Conservation (phyloP, 2,797 vertebrate species). For the Acanthurus tractus region DNA sequence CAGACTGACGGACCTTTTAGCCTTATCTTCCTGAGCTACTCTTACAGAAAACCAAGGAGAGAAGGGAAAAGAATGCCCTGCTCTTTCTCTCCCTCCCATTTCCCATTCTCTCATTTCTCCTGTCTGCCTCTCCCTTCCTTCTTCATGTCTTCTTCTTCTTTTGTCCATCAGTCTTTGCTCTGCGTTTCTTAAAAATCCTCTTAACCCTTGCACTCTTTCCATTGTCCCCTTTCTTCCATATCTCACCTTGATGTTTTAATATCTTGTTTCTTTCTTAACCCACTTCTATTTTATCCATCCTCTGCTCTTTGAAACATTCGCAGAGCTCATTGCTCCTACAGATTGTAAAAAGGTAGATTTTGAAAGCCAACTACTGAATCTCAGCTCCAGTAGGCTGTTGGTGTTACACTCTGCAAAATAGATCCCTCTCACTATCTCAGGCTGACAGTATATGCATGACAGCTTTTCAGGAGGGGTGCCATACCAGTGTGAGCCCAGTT, state of each 20-base stretch:
- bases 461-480: constrained; percentile 55
- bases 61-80: constrained; percentile 78
- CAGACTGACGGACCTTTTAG: constrained; percentile 90
- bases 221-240: constrained; percentile 63
- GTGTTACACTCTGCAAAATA: constrained; percentile 40
- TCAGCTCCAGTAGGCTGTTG: constrained; percentile 37
- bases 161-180: constrained; percentile 72
- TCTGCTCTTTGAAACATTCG: constrained; percentile 38
- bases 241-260: constrained; percentile 75
- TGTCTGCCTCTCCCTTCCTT: constrained; percentile 78
- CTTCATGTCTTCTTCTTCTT: constrained; percentile 77
- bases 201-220: constrained; percentile 71
- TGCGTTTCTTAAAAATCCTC: constrained; percentile 75
- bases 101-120: constrained; percentile 86
- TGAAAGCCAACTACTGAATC: constrained; percentile 46
- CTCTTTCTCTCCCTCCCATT: constrained; percentile 80
- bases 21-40: constrained; percentile 89
- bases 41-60: constrained; percentile 89
- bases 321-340: constrained; percentile 52
- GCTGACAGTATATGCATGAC: constrained; percentile 50
- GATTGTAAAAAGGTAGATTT: constrained; percentile 58
- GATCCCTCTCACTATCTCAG: constrained; percentile 55
- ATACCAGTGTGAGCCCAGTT: constrained; percentile 19
- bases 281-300: constrained; percentile 56
- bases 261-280: constrained; percentile 69